Evolutionary conservation across 2,888 invertebrate genomes (phyloP).

Genomic region (Sympetrum striolatum): DNA sequence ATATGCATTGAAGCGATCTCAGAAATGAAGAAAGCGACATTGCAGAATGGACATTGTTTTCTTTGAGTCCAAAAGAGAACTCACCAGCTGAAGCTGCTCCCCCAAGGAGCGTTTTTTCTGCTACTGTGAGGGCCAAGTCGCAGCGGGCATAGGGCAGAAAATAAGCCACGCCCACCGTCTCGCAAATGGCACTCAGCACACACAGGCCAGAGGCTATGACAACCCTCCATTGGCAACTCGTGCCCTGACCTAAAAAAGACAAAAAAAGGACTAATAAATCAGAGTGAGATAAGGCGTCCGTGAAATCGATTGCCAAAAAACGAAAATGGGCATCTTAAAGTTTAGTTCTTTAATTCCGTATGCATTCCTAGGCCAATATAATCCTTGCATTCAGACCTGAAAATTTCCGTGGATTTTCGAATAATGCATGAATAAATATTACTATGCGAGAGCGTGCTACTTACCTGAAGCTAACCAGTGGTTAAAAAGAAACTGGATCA

Average conservation of each 20-base stretch:
- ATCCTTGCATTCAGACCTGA: too few species aligned
- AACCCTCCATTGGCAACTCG: constrained; percentile 4
- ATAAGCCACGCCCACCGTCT: constrained; percentile 5
- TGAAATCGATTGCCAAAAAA: too few species aligned
- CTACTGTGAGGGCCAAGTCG: not conserved
- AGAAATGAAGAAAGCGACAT: not conserved
- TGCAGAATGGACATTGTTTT: not conserved
- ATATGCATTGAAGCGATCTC: too few species aligned
- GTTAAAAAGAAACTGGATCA: too few species aligned
- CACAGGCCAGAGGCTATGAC: constrained; percentile 10
- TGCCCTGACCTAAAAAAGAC: not conserved
- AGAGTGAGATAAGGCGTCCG: not conserved
- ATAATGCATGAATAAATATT: too few species aligned
- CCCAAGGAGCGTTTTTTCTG: constrained; percentile 22
- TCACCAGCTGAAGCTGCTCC: not conserved
- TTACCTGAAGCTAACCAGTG: too few species aligned
- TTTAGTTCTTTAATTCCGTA: too few species aligned
- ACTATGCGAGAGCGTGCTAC: too few species aligned
- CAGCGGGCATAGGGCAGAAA: not conserved
- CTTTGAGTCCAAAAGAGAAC: not conserved
- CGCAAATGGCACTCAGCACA: not conserved
- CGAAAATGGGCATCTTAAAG: too few species aligned
- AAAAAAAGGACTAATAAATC: not conserved
- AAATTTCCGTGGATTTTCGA: too few species aligned
- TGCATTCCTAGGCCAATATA: too few species aligned